Evolutionary conservation across 2,797 vertebrate species (phyloP), one percentile per base, ranked within the genome.

Genomic region (Enteromius treurensis): DNA sequence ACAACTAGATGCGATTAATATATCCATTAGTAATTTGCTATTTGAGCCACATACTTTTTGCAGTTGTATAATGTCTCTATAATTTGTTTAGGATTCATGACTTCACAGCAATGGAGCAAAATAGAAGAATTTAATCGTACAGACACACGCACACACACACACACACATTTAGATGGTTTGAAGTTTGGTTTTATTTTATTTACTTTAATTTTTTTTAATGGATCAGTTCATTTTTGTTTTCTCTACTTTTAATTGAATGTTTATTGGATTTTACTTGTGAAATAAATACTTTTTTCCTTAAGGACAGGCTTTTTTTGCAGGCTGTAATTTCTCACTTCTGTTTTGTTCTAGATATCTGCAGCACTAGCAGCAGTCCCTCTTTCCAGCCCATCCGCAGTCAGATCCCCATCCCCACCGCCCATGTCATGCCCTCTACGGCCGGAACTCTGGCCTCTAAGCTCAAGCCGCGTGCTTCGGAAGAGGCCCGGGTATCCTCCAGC

Each of bases 361-460:
- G 93, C 89, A 95, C 96, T 86, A 95, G 93, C 93, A 95, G 95
- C 90, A 93, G 96, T 87, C 94, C 96, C 4, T 95, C 97, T 84
- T 99, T 99, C 93, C 97, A 97, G 85, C 97, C 97, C 86, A 98
- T 99, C 92, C 96, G 94, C 92, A 96, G 95, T 91, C 98, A 98
- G 89, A 94, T 96, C 88, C 94, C 96, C 85, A 99, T 99, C 90
- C 98, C 98, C 78, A 99, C 97, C 85, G 98, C 98, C 89, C 98
- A 98, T 94, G 97, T 99, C 92, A 98, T 99, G 95, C 98, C 98
- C 92, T 99, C 98, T 91, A 99, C 97, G 1, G 91, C 96, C 90
- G 95, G 94, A 81, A 86, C 94, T 64, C 94, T 93, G 32, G 93
- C 95, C 90, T 94, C 94, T 80, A 97, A 95, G 91, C 92, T 93